Evolutionary conservation across 2,888 invertebrate genomes (phyloP).

Genomic region (Pseudanteris insignis): DNA sequence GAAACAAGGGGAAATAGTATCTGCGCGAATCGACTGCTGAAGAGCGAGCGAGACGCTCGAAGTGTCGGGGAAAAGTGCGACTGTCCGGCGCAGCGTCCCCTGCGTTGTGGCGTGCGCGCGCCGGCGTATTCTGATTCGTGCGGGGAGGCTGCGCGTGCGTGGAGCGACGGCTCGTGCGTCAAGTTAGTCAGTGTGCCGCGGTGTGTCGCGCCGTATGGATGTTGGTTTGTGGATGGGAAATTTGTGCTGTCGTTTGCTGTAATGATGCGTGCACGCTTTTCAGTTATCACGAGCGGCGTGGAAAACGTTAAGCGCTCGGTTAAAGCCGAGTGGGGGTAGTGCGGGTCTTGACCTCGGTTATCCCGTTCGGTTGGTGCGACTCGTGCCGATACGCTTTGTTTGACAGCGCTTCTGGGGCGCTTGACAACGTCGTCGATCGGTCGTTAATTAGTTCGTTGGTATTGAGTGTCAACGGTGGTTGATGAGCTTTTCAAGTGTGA

Average conservation of each 20-base stretch:
- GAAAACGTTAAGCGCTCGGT: background rate
- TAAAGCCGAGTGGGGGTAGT: background rate
- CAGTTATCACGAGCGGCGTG: background rate
- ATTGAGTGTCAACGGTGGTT: slow-evolving; percentile 28
- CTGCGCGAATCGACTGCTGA: background rate
- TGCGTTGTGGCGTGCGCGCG: background rate
- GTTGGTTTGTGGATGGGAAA: no score
- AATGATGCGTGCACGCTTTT: background rate
- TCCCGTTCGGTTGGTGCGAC: slow-evolving; percentile 4
- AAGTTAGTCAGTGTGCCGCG: no score
- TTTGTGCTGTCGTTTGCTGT: no score
- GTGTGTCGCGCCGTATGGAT: no score
- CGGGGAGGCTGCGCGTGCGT: background rate
- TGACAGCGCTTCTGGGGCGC: background rate
- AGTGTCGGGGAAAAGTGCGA: no score
- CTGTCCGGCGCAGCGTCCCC: background rate
- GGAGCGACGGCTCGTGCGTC: background rate
- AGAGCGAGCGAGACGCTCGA: background rate
- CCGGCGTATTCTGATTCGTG: background rate
- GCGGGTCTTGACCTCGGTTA: background rate
- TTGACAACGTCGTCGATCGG: background rate
- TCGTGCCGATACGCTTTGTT: slow-evolving; percentile 1
- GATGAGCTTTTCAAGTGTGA: slow-evolving; percentile 26
- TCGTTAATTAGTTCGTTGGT: slow-evolving; percentile 1
- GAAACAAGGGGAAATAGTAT: background rate